phyloP scores from a whole-genome alignment of 2,113 vertebrate species.

The Marcusenius ussheri region DNA sequence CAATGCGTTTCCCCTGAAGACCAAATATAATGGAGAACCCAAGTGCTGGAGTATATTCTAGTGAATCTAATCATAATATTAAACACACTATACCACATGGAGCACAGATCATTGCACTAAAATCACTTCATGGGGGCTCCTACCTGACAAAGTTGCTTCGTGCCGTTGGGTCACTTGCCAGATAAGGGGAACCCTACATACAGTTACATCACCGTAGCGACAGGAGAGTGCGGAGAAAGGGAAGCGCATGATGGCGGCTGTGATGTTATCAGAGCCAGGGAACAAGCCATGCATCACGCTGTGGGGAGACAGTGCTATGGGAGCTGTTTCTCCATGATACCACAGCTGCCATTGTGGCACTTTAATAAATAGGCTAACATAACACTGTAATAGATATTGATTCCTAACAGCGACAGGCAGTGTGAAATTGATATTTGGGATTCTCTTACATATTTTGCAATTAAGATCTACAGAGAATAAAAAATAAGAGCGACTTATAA shows the following conservation, averaged over 20 bases:
- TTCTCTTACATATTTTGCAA: not conserved
- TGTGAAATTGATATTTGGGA: not conserved
- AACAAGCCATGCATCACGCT: constrained; percentile 12
- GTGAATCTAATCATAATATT: not conserved
- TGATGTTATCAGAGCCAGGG: not conserved
- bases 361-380: constrained; percentile 8
- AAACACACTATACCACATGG: not conserved
- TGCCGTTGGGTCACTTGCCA: not conserved
- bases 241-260: not conserved
- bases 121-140: not conserved
- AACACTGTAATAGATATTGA: constrained; percentile 18
- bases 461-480: not conserved
- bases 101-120: not conserved
- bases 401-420: not conserved
- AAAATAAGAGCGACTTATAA: not conserved
- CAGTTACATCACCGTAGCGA: not conserved
- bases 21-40: not conserved
- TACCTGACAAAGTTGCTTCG: not conserved
- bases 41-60: not conserved
- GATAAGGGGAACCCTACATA: not conserved
- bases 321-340: not conserved
- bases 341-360: not conserved
- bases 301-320: not conserved
- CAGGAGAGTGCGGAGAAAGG: not conserved
- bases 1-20: not conserved